Conservation (phyloP, 2,888 invertebrate genomes). For the Ramazzottius varieornatus region DNA sequence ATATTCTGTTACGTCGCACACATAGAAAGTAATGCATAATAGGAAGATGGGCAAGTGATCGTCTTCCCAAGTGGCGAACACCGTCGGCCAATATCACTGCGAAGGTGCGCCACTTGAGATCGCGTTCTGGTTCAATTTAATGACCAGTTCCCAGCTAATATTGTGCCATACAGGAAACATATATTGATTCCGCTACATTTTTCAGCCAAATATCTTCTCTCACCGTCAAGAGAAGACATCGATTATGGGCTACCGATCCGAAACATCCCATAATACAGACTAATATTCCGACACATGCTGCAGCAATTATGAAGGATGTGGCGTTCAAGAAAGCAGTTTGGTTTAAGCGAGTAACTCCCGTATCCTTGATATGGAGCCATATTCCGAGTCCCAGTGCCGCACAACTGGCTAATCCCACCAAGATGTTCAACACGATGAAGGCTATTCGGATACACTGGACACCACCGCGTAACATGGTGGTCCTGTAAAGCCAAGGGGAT, state of each 20-base stretch:
- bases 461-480: neutral
- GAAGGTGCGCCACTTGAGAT: no score
- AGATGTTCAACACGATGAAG: neutral
- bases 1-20: no score
- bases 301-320: neutral
- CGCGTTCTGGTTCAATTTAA: no score
- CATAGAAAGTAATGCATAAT: no score
- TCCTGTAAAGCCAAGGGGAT: no score
- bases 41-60: no score
- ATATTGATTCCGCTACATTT: no score
- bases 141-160: no score
- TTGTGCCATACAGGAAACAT: no score
- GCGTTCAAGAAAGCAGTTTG: neutral
- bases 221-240: neutral
- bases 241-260: neutral
- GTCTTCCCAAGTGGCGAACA: no score
- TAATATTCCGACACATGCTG: neutral
- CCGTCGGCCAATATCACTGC: no score
- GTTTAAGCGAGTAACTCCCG: neutral
- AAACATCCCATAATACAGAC: slow-evolving; percentile 1
- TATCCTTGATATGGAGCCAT: neutral
- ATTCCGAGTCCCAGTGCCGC: neutral
- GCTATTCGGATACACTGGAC: neutral
- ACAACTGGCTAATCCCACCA: neutral
- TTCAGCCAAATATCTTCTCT: no score